A percentile compares a stretch with the other conserved stretches of the same genome.
phyloP scores from a whole-genome alignment of 2,113 vertebrate species.

The Chiloscyllium plagiosum region DNA sequence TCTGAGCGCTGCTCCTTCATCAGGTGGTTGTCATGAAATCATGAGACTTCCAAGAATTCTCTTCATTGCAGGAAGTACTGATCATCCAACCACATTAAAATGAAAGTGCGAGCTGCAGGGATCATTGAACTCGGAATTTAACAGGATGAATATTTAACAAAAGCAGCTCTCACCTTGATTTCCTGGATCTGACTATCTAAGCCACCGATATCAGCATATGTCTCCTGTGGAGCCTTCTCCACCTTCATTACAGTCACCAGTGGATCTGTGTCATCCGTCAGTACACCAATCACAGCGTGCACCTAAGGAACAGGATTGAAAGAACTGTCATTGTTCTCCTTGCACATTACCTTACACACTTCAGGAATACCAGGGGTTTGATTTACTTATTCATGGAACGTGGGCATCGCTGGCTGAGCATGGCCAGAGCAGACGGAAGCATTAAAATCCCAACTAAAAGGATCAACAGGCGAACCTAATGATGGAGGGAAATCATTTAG shows the following conservation, averaged over 20 bases:
- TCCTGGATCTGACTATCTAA: conserved; percentile 96
- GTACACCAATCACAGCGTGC: conserved; percentile 91
- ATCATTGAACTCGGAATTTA: background rate
- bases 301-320: conserved; percentile 58
- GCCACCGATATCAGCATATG: conserved; percentile 90
- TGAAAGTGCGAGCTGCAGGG: background rate
- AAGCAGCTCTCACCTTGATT: conserved; percentile 71
- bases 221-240: conserved; percentile 96
- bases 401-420: too few species aligned
- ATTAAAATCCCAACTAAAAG: background rate
- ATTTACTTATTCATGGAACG: too few species aligned
- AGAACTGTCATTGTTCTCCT: background rate
- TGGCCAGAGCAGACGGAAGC: too few species aligned
- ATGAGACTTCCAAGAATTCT: background rate
- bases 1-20: too few species aligned
- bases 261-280: conserved; percentile 96
- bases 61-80: background rate
- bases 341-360: background rate
- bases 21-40: background rate
- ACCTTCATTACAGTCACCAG: conserved; percentile 98
- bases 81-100: too few species aligned
- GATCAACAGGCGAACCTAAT: background rate
- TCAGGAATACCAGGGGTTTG: background rate
- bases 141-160: background rate
- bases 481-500: background rate